Conservation (phyloP, 2,888 invertebrate species). For the Patella depressa region DNA sequence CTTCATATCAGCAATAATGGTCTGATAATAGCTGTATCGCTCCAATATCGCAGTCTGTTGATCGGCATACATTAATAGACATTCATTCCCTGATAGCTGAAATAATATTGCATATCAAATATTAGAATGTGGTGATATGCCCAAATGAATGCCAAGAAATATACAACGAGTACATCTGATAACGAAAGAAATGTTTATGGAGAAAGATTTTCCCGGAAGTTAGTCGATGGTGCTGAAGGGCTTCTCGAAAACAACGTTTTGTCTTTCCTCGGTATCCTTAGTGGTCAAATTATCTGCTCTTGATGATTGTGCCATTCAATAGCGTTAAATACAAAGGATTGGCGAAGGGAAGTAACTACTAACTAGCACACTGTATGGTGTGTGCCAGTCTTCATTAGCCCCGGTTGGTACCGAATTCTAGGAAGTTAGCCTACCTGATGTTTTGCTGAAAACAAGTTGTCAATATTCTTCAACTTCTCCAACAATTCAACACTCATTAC, state of each 20-base stretch:
- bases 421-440: slow-evolving; percentile 24
- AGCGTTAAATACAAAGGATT: no score
- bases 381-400: no score
- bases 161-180: not conserved
- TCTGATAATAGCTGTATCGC: slow-evolving; percentile 24
- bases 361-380: no score
- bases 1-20: slow-evolving; percentile 26
- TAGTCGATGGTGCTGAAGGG: no score
- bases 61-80: slow-evolving; percentile 31
- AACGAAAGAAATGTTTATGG: not conserved
- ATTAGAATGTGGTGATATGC: not conserved
- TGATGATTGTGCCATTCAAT: no score
- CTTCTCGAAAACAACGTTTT: no score
- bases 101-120: slow-evolving; percentile 9
- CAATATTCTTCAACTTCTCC: slow-evolving; percentile 20
- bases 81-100: slow-evolving; percentile 33
- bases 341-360: no score
- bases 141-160: not conserved
- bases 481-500: slow-evolving; percentile 24
- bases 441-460: slow-evolving; percentile 24
- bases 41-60: slow-evolving; percentile 14
- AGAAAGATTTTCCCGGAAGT: not conserved
- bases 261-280: no score
- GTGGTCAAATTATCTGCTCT: no score
- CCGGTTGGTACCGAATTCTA: no score